phyloP scores from a whole-genome alignment of 1,140 invertebrate genomes.

The Hypothenemus hampei region DNA sequence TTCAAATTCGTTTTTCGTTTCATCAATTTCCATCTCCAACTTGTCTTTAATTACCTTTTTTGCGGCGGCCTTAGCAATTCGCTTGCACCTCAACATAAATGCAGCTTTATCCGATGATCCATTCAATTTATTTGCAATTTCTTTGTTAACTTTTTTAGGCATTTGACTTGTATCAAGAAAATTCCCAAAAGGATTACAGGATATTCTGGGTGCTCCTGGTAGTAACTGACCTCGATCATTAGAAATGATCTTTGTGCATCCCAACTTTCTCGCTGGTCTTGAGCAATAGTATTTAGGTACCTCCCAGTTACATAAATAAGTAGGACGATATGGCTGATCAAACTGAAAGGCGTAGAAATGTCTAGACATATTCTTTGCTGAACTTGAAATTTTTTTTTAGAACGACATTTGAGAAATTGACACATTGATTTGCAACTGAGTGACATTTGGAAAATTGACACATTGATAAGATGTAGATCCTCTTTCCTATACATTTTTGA shows the following conservation, averaged over 20 bases:
- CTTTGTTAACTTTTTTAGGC: conserved; percentile 12
- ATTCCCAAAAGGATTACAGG: conserved; percentile 47
- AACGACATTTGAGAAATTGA: too few species aligned
- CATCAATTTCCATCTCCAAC: too few species aligned
- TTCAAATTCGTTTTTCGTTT: background rate
- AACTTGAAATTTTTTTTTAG: too few species aligned
- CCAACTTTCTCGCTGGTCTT: conserved; percentile 45
- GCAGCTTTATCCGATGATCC: conserved; percentile 7
- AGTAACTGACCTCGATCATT: conserved; percentile 52
- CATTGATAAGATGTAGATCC: too few species aligned
- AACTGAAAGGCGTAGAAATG: conserved; percentile 25
- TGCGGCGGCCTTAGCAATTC: background rate
- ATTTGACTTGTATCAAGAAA: conserved; percentile 18
- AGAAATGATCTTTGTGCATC: conserved; percentile 46
- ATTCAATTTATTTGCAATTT: conserved; percentile 19
- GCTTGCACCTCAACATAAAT: conserved; percentile 9
- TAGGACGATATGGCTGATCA: conserved; percentile 24
- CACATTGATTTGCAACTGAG: too few species aligned
- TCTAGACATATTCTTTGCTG: conserved; percentile 26
- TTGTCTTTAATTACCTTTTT: background rate
- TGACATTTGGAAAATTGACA: too few species aligned
- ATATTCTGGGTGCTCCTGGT: conserved; percentile 44
- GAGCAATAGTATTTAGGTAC: conserved; percentile 53
- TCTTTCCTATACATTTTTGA: too few species aligned
- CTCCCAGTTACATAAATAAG: conserved; percentile 59